Evolutionary conservation across 2,888 invertebrate genomes (phyloP).

Genomic region (Sepioteuthis lessoniana): DNA sequence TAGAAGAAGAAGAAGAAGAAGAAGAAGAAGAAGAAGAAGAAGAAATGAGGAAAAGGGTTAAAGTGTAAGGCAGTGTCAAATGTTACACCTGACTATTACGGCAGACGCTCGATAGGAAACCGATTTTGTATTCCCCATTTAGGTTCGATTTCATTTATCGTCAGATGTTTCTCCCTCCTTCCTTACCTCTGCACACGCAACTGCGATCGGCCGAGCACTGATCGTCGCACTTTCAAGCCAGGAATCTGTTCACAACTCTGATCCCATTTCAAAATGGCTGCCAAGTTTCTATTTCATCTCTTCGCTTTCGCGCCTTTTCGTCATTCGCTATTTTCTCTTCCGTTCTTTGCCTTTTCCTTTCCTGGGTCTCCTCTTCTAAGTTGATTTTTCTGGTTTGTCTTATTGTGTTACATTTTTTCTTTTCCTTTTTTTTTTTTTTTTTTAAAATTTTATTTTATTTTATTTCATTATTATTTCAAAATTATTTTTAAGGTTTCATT

Average conservation of each 20-base stretch:
- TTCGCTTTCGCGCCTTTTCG: not conserved
- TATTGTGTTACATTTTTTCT: not conserved
- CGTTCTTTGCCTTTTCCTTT: not conserved
- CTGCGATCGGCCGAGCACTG: not conserved
- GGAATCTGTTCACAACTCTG: not conserved
- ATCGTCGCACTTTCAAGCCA: constrained; percentile 8
- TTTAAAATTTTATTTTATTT: not conserved
- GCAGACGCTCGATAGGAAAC: not conserved
- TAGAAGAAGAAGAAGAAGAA: too few relatives aligned
- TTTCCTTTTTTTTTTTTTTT: not conserved
- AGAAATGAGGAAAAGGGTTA: not conserved
- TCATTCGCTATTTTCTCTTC: not conserved
- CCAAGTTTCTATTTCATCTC: not conserved
- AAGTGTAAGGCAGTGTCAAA: not conserved
- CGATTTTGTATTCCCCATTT: not conserved
- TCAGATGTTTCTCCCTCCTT: not conserved
- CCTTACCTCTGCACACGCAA: not conserved
- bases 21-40: not conserved
- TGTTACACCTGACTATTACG: not conserved
- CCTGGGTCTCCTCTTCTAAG: not conserved
- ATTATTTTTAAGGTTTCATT: not conserved
- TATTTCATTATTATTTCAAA: not conserved
- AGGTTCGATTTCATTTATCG: constrained; percentile 21
- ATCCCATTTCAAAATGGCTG: not conserved
- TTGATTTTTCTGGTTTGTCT: not conserved